These are phyloP conservation scores for Nymphalis c-album DNA, from an alignment of 2,888 invertebrate species.

Conservation along the genomic window DNA sequence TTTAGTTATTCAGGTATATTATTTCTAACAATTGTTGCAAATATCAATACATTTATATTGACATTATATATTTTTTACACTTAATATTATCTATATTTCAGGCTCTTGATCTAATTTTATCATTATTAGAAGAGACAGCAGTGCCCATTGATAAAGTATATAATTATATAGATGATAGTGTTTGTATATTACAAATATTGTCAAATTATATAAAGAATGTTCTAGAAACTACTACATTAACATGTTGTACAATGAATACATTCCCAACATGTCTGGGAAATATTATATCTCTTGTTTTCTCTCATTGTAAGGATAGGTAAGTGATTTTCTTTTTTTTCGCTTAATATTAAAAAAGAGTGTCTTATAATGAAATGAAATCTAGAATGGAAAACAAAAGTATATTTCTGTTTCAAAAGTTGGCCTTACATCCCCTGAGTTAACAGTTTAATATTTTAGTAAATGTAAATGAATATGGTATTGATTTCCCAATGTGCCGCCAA, in stretches of 20 bases:
- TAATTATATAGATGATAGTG: constrained; percentile 55
- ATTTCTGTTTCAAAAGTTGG: too few species aligned
- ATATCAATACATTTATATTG: neutral
- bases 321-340: neutral
- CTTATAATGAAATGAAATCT: too few species aligned
- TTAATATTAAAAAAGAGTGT: too few species aligned
- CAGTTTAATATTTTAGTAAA: too few species aligned
- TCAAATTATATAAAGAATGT: constrained; percentile 55
- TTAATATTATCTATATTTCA: constrained; percentile 45
- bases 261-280: constrained; percentile 60
- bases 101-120: constrained; percentile 53
- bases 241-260: constrained; percentile 50
- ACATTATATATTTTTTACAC: constrained; percentile 13
- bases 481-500: too few species aligned
- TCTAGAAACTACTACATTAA: constrained; percentile 52
- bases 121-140: constrained; percentile 45
- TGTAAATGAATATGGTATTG: too few species aligned
- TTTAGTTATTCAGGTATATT: constrained; percentile 59
- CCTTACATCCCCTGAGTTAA: too few species aligned
- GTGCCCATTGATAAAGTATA: constrained; percentile 45
- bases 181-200: constrained; percentile 54
- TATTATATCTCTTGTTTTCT: constrained; percentile 67
- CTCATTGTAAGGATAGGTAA: constrained; percentile 78
- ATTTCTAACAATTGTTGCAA: neutral
- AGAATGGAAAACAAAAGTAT: too few species aligned